A percentile compares a stretch with the other conserved stretches of the same genome.
Conservation (phyloP, 1,140 invertebrate species). For the Lepidurus apus region DNA sequence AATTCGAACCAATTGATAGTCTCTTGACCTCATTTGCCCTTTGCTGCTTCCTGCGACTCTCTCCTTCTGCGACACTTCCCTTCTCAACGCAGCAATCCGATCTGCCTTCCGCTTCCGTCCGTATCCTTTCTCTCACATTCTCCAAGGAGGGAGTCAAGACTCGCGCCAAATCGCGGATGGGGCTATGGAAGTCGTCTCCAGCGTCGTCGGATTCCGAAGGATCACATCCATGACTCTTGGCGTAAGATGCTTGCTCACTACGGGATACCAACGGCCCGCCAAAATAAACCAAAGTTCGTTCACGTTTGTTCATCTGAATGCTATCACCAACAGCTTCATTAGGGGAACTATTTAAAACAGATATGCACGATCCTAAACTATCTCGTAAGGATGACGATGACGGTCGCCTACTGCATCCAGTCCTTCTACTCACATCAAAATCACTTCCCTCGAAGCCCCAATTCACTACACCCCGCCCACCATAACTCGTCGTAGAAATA, state of each 20-base stretch:
- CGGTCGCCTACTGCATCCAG: background rate
- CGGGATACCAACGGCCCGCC: constrained; percentile 1
- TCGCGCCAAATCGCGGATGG: background rate
- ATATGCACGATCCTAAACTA: background rate
- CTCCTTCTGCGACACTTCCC: background rate
- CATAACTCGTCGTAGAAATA: background rate
- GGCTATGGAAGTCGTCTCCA: background rate
- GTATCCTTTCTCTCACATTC: background rate
- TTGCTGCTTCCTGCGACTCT: background rate
- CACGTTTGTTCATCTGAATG: background rate
- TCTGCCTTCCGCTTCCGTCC: background rate
- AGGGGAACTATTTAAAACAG: background rate
- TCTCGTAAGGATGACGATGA: background rate
- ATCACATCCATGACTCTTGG: background rate
- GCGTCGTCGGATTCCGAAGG: background rate
- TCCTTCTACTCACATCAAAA: background rate
- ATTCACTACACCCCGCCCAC: background rate
- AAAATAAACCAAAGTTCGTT: background rate
- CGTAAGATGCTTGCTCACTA: background rate
- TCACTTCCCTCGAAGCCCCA: background rate
- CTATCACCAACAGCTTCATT: background rate
- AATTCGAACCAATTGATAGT: constrained; percentile 16
- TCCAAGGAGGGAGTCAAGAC: background rate
- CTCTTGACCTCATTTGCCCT: background rate
- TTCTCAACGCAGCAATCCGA: constrained; percentile 4